Evolutionary conservation across 2,113 vertebrate genomes (phyloP), one percentile per base, ranked within the genome.

Genomic region (Trichomycterus rosablanca): DNA sequence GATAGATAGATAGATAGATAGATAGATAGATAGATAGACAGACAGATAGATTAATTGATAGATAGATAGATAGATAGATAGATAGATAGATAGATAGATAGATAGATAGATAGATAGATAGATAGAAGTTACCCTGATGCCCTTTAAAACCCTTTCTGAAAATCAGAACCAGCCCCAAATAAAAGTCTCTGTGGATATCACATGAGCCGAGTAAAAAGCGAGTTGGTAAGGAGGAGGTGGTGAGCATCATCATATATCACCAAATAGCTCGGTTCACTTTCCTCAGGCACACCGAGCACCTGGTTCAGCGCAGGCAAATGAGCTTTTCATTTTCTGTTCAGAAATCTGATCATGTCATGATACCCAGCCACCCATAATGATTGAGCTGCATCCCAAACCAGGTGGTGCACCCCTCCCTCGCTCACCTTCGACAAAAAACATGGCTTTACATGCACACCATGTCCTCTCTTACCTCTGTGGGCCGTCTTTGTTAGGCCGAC

Each of bases 241-340:
- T 78, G 65, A 78, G 71, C 59, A 68, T 78, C 67, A 80, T 83
- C 73, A 77, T 63, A 57, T 60, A 74, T 59, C 22, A 49, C 62
- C 62, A n/a, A n/a, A n/a, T 35, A 58, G 71, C 67, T 74, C 18
- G 56, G 39, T 37, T 45, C 70, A 71, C 54, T 74, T 74, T 67
- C 59, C 59, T 61, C 54, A 53, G 63, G 20, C 44, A 48, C 63
- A 66, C 57, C 70, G 55, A 37, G 59, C 63, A 68, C 58, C 54
- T 16, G 23, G 58, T 56, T 28, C 57, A 51, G 62, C 70, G 16
- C 46, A 50, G 18, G 63, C 75, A 80, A 76, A 78, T 74, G 23
- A 71, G 81, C 63, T 76, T 81, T 83, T 76, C 67, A 78, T 78
- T 77, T 75, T 14, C 60, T 66, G 75, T 76, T 73, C 74, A 74